phyloP scores from a whole-genome alignment of 2,888 invertebrate genomes.

The Agrotis exclamationis region DNA sequence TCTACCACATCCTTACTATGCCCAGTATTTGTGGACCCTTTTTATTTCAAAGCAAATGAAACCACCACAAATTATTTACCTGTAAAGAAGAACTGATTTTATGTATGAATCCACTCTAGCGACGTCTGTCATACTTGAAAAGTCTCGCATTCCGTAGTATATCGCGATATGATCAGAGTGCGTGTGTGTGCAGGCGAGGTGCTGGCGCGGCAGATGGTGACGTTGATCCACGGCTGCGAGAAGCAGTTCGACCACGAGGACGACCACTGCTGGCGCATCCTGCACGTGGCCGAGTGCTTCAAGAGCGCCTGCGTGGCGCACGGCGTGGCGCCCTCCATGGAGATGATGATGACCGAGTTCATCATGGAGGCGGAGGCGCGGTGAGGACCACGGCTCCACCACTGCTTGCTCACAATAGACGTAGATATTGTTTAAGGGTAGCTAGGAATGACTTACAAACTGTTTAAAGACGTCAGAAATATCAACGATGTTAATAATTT shows the following conservation, averaged over 20 bases:
- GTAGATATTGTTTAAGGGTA: background rate
- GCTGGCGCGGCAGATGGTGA: slow-evolving; percentile 78
- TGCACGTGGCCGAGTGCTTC: slow-evolving; percentile 84
- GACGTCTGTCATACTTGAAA: background rate
- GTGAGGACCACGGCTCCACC: background rate
- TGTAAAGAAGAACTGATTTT: background rate
- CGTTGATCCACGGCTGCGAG: slow-evolving; percentile 81
- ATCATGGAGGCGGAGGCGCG: slow-evolving; percentile 81
- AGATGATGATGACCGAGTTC: slow-evolving; percentile 82
- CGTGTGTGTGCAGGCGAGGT: slow-evolving; percentile 72
- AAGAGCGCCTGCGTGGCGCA: slow-evolving; percentile 72
- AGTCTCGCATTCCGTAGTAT: background rate
- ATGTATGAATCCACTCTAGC: background rate
- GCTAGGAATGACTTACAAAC: background rate
- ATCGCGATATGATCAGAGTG: background rate
- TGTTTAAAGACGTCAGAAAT: background rate
- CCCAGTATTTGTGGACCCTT: background rate
- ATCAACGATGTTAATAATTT: background rate
- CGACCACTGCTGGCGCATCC: slow-evolving; percentile 85
- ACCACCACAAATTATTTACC: background rate
- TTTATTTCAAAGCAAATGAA: background rate
- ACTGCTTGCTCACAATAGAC: background rate
- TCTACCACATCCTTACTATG: background rate
- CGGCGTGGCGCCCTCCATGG: slow-evolving; percentile 82
- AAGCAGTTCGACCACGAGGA: slow-evolving; percentile 72